Percentiles rank a stretch among this genome's conserved stretches.
These are phyloP conservation scores for Catharus ustulatus DNA, from an alignment of 2,797 vertebrate species.

Conservation along the genomic window DNA sequence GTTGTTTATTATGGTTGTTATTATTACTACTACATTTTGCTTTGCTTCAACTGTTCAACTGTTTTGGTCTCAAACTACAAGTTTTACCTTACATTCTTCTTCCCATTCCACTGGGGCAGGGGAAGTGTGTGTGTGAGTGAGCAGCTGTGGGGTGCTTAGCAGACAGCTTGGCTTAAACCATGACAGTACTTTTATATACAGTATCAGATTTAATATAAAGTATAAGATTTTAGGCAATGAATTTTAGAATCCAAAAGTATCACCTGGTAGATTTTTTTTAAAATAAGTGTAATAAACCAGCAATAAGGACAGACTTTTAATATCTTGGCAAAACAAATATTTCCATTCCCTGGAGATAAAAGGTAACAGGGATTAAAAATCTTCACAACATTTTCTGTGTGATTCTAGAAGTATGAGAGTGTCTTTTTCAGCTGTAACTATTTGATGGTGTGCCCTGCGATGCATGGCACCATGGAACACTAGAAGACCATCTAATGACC, in stretches of 20 bases:
- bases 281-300: not conserved
- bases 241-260: not conserved
- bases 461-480: not conserved
- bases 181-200: not conserved
- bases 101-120: not conserved
- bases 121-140: no score
- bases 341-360: not conserved
- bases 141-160: not conserved
- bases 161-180: not conserved
- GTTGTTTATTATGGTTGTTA: not conserved
- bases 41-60: not conserved
- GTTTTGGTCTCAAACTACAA: not conserved
- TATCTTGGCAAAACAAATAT: not conserved
- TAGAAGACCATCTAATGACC: not conserved
- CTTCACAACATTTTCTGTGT: not conserved
- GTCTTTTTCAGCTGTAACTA: not conserved
- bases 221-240: not conserved
- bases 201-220: not conserved
- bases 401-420: not conserved
- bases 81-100: not conserved
- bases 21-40: not conserved
- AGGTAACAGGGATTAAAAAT: not conserved
- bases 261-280: not conserved
- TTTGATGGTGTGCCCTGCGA: not conserved
- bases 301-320: not conserved